Percentiles rank a stretch among this genome's conserved stretches.
Evolutionary conservation across 2,113 vertebrate species (phyloP).

Genomic region (Leucosticte australis): DNA sequence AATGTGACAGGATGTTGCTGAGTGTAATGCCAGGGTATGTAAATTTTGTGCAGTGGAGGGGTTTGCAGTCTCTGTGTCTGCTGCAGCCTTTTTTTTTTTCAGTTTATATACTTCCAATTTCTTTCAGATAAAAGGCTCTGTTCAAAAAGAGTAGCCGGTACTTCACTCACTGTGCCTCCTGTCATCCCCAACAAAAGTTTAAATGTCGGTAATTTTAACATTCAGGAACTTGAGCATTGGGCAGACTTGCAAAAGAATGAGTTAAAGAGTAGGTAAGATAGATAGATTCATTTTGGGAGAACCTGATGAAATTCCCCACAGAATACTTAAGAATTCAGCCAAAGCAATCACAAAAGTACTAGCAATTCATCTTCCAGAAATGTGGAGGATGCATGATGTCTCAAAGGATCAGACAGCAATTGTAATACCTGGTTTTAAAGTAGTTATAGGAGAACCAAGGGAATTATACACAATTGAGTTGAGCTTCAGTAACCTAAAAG

Average conservation of each 20-base stretch:
- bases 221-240: background rate
- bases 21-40: background rate
- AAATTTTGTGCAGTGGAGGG: background rate
- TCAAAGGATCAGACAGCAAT: slow-evolving; percentile 4
- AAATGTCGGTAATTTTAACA: background rate
- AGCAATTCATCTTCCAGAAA: slow-evolving; percentile 20
- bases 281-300: slow-evolving; percentile 13
- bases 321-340: slow-evolving; percentile 5
- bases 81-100: background rate
- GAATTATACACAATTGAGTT: background rate
- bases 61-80: background rate
- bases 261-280: background rate
- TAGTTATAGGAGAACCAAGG: background rate
- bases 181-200: background rate
- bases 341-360: slow-evolving; percentile 28
- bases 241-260: background rate
- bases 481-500: background rate
- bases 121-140: background rate
- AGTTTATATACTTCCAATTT: background rate
- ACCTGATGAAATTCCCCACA: slow-evolving; percentile 7
- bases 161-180: background rate
- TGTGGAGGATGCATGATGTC: background rate
- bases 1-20: background rate
- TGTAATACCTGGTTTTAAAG: background rate
- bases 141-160: background rate